These are phyloP conservation scores for Fukomys damarensis DNA, from an alignment of 2,113 vertebrate species.

Conservation along the genomic window DNA sequence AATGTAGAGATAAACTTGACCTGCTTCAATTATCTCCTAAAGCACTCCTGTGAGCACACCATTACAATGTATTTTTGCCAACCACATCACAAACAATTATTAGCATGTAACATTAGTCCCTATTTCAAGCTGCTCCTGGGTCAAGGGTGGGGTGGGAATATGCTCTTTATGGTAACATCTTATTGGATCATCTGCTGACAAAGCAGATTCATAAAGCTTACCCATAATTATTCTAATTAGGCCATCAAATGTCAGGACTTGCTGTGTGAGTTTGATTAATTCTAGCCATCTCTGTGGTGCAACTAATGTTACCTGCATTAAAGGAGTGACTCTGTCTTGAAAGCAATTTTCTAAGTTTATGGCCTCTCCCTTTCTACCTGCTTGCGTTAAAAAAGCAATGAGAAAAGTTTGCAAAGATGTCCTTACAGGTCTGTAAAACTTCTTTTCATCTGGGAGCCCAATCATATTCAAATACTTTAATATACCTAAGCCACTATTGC, in stretches of 20 bases:
- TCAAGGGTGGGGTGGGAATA: conserved; percentile 56
- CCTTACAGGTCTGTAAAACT: conserved; percentile 13
- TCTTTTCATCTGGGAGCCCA: conserved; percentile 37
- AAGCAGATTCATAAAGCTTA: conserved; percentile 67
- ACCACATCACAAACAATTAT: conserved; percentile 71
- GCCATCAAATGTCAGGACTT: conserved; percentile 74
- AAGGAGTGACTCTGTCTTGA: conserved; percentile 50
- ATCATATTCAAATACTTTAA: conserved; percentile 21
- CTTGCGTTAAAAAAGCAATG: neutral
- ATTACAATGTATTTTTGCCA: conserved; percentile 67
- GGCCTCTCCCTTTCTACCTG: neutral
- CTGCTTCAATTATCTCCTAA: conserved; percentile 35
- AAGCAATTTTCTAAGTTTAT: conserved; percentile 55
- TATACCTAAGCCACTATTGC: neutral
- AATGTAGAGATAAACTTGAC: conserved; percentile 34
- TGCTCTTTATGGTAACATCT: conserved; percentile 62
- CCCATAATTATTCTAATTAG: conserved; percentile 74
- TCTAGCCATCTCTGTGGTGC: conserved; percentile 67
- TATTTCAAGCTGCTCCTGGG: conserved; percentile 52
- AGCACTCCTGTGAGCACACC: conserved; percentile 44
- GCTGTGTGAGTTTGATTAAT: conserved; percentile 69
- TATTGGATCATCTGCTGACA: conserved; percentile 71
- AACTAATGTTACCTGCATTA: conserved; percentile 16
- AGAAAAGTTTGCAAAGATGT: conserved; percentile 9
- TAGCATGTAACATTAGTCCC: conserved; percentile 55